Evolutionary conservation across 2,888 invertebrate genomes (phyloP).

Genomic region (Thereva unica): DNA sequence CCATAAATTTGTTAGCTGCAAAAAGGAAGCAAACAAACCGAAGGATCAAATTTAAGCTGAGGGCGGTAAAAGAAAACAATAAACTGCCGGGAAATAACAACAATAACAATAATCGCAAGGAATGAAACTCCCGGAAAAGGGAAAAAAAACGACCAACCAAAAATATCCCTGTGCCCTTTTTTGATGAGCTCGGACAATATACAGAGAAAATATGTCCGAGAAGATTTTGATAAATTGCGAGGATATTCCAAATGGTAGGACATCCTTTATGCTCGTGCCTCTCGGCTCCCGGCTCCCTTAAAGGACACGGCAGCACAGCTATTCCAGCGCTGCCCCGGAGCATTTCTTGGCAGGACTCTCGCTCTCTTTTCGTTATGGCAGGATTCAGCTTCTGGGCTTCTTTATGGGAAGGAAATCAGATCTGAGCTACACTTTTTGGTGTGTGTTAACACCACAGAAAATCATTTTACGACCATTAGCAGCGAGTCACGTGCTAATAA

Average conservation of each 20-base stretch:
- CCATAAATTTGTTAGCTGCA: slow-evolving; percentile 35
- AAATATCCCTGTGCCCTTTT: slow-evolving; percentile 25
- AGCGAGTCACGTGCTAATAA: too few species aligned
- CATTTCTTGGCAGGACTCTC: too few species aligned
- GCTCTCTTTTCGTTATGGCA: too few species aligned
- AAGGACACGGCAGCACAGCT: too few species aligned
- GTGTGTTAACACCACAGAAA: too few species aligned
- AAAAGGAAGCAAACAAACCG: slow-evolving; percentile 31
- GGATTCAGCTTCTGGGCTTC: too few species aligned
- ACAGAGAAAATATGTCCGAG: slow-evolving; percentile 27
- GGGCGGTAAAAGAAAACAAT: slow-evolving; percentile 35
- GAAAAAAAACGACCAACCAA: neutral
- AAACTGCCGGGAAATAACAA: slow-evolving; percentile 30
- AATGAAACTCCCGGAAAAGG: slow-evolving; percentile 29
- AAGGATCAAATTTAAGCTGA: slow-evolving; percentile 33
- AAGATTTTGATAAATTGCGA: slow-evolving; percentile 37
- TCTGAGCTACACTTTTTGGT: too few species aligned
- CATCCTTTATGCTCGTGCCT: slow-evolving; percentile 10
- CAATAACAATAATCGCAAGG: slow-evolving; percentile 33
- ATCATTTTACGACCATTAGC: too few species aligned
- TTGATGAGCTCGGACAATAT: slow-evolving; percentile 28
- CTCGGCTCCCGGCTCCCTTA: too few species aligned
- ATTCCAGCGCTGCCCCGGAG: too few species aligned
- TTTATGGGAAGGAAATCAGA: too few species aligned
- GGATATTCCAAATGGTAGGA: slow-evolving; percentile 27